These are phyloP conservation scores for Leptopterna dolabrata DNA, from an alignment of 2,888 invertebrate genomes.

Conservation along the genomic window DNA sequence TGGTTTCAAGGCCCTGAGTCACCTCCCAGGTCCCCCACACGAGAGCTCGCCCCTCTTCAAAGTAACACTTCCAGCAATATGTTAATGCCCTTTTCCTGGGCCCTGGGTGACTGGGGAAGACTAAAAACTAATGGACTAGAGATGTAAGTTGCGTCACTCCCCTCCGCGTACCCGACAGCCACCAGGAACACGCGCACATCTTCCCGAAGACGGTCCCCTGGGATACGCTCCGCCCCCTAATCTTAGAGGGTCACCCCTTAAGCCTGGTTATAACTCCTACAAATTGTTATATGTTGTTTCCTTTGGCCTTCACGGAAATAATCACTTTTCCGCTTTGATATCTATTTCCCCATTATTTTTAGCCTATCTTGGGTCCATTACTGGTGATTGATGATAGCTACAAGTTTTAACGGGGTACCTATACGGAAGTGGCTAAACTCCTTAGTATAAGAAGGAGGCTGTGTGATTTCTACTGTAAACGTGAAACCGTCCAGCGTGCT, in stretches of 20 bases:
- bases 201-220: conserved; percentile 28
- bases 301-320: not conserved
- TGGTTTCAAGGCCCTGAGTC: not conserved
- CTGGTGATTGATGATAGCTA: no score
- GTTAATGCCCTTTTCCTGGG: conserved; percentile 4
- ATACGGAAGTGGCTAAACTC: no score
- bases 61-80: conserved; percentile 17
- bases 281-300: conserved; percentile 47
- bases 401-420: no score
- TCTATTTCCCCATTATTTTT: not conserved
- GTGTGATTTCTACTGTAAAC: no score
- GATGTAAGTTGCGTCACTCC: conserved; percentile 10
- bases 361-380: no score
- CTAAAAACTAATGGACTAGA: conserved; percentile 52
- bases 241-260: conserved; percentile 39
- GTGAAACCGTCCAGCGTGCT: no score
- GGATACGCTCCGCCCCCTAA: conserved; percentile 38
- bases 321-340: conserved; percentile 43
- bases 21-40: not conserved
- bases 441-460: no score
- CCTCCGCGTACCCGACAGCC: not conserved
- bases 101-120: not conserved
- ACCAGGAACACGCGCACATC: not conserved
- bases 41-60: not conserved
- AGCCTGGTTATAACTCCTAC: conserved; percentile 39